Evolutionary conservation across 1,140 invertebrate species (phyloP), one percentile per base, ranked within the genome.

Genomic region (Drosophila athabasca): DNA sequence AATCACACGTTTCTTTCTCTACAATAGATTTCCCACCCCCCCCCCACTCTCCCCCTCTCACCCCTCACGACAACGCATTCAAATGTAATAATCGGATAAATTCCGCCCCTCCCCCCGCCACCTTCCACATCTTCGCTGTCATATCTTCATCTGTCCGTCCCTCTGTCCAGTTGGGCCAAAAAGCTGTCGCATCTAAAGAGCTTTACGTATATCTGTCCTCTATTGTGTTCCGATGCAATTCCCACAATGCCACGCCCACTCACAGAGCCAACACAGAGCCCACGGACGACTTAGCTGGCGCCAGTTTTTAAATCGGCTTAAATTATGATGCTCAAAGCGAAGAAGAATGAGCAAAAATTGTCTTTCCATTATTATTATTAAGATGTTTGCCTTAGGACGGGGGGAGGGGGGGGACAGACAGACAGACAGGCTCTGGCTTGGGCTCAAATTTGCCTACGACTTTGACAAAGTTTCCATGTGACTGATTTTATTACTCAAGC

Each of bases 311-410:
- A 72, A 72, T 72, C 69, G 69, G 69, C 66, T 72, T 72, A 72
- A 72, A 72, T 71, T 72, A 72, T 72, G 67, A 71, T 29, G 52
- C 57, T 29, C 52, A 70, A 69, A 58, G 48, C 74, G 62, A 78
- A 62, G 64, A 65, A 49, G 62, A 61, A 65, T 62, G 53, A 62
- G 75, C 57, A 31, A 52, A 53, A 68, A 68, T 67, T 76, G 71
- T 68, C 71, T 82, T 46, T 49, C 31, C 67, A 62, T 72, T 71
- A 71, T 83, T 74, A 83, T 84, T 76, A 83, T 76, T 79, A 84
- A 79, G 70, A 67, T 83, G 79, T 84, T 84, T 79, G 64, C 66
- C 52, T 79, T 83, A 41, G 26, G 9, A 19, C 17, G 17, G n/a
- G n/a, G n/a, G n/a, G n/a, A n/a, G n/a, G n/a, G n/a, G n/a, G n/a